Evolutionary conservation across 2,888 invertebrate genomes (phyloP).

Genomic region (Orthonevra nobilis): DNA sequence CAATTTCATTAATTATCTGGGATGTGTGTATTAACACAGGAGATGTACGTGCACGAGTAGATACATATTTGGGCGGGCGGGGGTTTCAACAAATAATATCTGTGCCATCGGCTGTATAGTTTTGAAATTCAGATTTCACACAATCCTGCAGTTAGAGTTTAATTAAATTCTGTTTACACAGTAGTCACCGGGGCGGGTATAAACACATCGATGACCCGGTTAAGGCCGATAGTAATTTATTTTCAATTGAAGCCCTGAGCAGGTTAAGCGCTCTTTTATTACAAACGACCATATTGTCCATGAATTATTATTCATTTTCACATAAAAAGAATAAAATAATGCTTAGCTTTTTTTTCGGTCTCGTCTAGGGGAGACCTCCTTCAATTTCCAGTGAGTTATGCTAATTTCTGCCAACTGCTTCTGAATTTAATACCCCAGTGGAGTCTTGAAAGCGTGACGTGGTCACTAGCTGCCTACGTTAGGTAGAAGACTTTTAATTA

Average conservation of each 20-base stretch:
- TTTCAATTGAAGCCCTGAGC: slow-evolving; percentile 48
- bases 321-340: too few species aligned
- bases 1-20: slow-evolving; percentile 68
- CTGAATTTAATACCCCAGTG: background rate
- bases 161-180: slow-evolving; percentile 62
- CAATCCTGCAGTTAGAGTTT: slow-evolving; percentile 60
- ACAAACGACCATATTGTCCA: too few species aligned
- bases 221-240: slow-evolving; percentile 57
- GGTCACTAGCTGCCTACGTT: background rate
- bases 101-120: slow-evolving; percentile 20
- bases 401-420: slow-evolving; percentile 26
- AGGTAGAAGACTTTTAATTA: slow-evolving; percentile 45
- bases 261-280: slow-evolving; percentile 42
- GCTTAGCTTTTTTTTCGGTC: slow-evolving; percentile 5
- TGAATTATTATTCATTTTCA: too few species aligned
- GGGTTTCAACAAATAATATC: slow-evolving; percentile 52
- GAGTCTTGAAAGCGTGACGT: too few species aligned
- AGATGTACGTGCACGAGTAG: background rate
- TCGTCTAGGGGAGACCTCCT: slow-evolving; percentile 1
- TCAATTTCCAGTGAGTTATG: slow-evolving; percentile 18
- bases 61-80: background rate
- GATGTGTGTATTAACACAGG: slow-evolving; percentile 50
- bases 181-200: slow-evolving; percentile 31
- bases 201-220: slow-evolving; percentile 56
- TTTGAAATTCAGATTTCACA: slow-evolving; percentile 54